Evolutionary conservation across 1,140 invertebrate genomes (phyloP).

Genomic region (Fopius arisanus): DNA sequence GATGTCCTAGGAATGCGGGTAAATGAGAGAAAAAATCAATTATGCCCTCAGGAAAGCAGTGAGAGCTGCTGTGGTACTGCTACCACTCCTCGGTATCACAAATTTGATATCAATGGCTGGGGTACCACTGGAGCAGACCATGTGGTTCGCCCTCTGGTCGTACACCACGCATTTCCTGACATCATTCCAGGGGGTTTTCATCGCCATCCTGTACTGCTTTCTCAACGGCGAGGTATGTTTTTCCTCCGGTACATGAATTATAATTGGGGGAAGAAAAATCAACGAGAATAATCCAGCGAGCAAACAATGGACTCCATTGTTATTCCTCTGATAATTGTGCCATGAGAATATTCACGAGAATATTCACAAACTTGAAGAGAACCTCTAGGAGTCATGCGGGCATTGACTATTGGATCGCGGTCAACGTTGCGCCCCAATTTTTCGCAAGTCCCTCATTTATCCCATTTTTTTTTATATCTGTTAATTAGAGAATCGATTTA

Average conservation of each 20-base stretch:
- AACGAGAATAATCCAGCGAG: not conserved
- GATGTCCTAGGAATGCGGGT: not conserved
- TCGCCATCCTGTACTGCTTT: slow-evolving; percentile 87
- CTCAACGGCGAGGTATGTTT: slow-evolving; percentile 83
- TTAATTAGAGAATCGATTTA: too few relatives aligned
- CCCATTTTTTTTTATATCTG: too few relatives aligned
- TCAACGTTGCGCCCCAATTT: too few relatives aligned
- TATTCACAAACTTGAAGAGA: too few relatives aligned
- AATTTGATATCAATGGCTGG: slow-evolving; percentile 79
- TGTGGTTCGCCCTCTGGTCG: slow-evolving; percentile 82
- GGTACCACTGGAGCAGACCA: slow-evolving; percentile 70
- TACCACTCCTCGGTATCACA: slow-evolving; percentile 84
- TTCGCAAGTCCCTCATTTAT: too few relatives aligned
- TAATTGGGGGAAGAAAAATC: not conserved
- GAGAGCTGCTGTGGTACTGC: slow-evolving; percentile 77
- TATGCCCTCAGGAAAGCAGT: slow-evolving; percentile 75
- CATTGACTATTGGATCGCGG: too few relatives aligned
- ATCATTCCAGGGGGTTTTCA: slow-evolving; percentile 88
- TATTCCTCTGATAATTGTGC: too few relatives aligned
- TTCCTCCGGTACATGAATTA: not conserved
- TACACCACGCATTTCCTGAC: slow-evolving; percentile 82
- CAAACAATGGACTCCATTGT: too few relatives aligned
- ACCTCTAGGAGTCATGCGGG: too few relatives aligned
- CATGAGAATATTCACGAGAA: too few relatives aligned
- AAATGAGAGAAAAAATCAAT: not conserved